Evolutionary conservation across 2,797 vertebrate genomes (phyloP).

Genomic region (Lerista edwardsae): DNA sequence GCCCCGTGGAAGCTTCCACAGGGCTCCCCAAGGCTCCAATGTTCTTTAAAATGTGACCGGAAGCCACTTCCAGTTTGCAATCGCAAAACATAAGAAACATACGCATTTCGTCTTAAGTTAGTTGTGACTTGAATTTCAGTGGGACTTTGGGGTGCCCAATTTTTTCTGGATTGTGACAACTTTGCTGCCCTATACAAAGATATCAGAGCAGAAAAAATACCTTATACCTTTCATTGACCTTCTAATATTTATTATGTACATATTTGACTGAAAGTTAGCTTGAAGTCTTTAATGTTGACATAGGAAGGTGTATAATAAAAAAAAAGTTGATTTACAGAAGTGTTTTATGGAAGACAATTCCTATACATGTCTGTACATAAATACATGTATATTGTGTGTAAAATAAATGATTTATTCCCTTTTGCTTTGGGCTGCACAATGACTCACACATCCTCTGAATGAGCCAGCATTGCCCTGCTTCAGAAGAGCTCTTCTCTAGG

Average conservation of each 20-base stretch:
- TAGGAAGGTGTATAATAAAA: slow-evolving; percentile 35
- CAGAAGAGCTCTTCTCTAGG: background rate
- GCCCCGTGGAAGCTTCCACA: too few relatives aligned
- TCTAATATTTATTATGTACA: slow-evolving; percentile 28
- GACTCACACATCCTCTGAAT: background rate
- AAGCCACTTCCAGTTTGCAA: too few relatives aligned
- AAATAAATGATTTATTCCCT: slow-evolving; percentile 42
- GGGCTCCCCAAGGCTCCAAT: too few relatives aligned
- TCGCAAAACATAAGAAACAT: too few relatives aligned
- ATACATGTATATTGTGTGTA: slow-evolving; percentile 16
- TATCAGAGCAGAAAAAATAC: slow-evolving; percentile 23
- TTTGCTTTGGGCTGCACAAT: slow-evolving; percentile 36
- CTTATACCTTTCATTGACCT: background rate
- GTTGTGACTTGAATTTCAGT: background rate
- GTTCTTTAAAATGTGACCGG: too few relatives aligned
- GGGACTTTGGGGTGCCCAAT: background rate
- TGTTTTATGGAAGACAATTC: slow-evolving; percentile 43
- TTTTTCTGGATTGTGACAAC: background rate
- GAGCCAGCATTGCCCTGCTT: slow-evolving; percentile 16
- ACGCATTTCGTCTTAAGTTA: too few relatives aligned
- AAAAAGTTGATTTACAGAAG: slow-evolving; percentile 51
- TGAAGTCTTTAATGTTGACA: slow-evolving; percentile 42
- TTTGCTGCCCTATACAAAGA: background rate
- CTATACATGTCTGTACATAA: slow-evolving; percentile 43
- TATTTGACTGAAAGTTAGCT: slow-evolving; percentile 46